Evolutionary conservation across 2,888 invertebrate species (phyloP).

Genomic region (Lypha dubia): DNA sequence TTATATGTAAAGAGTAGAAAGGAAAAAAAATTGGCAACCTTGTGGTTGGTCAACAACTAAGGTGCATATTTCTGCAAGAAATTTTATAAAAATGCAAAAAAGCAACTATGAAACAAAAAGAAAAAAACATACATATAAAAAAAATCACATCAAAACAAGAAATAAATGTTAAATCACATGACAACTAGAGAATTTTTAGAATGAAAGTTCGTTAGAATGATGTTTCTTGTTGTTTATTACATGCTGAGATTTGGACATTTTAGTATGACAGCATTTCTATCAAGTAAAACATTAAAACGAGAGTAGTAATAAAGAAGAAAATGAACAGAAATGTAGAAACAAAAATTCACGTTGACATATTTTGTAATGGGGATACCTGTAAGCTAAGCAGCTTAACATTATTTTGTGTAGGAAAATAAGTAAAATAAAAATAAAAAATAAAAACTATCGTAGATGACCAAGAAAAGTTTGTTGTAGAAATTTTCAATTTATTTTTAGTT

Average conservation of each 20-base stretch:
- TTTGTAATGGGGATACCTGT: conserved; percentile 61
- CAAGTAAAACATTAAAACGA: conserved; percentile 21
- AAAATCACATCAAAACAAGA: conserved; percentile 25
- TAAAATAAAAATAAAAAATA: conserved; percentile 4
- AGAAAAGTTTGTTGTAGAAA: not conserved
- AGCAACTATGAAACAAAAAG: not conserved
- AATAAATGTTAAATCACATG: conserved; percentile 57
- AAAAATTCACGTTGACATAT: conserved; percentile 56
- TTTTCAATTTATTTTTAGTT: conserved; percentile 1
- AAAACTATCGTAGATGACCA: conserved; percentile 10
- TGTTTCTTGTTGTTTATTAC: conserved; percentile 43
- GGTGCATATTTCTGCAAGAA: conserved; percentile 63
- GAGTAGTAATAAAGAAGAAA: conserved; percentile 21
- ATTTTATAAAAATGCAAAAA: conserved; percentile 55
- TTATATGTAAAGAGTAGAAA: not conserved
- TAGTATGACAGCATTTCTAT: conserved; percentile 50
- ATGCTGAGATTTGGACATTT: conserved; percentile 62
- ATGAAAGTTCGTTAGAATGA: conserved; percentile 47
- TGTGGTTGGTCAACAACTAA: conserved; percentile 65
- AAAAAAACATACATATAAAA: too few species aligned
- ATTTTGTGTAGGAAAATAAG: not conserved
- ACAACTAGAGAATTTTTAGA: conserved; percentile 58
- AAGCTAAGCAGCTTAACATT: conserved; percentile 35
- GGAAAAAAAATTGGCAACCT: conserved; percentile 18
- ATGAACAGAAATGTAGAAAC: not conserved